These are phyloP conservation scores for Anoura caudifer DNA, from an alignment of 2,113 vertebrate species.

Conservation along the genomic window DNA sequence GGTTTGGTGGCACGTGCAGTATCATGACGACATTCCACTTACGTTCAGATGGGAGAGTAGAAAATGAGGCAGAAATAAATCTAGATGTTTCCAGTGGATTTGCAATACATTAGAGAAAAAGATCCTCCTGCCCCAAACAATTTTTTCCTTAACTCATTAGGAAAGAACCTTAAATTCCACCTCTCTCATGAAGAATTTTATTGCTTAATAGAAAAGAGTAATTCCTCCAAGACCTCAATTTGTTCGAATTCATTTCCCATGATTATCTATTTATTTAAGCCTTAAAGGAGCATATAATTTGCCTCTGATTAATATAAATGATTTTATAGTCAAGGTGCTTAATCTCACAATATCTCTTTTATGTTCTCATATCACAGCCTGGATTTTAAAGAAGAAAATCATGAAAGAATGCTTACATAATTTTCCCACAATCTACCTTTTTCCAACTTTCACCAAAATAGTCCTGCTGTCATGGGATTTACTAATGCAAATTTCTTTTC, in stretches of 20 bases:
- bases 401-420: neutral
- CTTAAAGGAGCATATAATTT: neutral
- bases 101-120: neutral
- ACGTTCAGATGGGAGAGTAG: neutral
- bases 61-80: neutral
- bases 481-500: neutral
- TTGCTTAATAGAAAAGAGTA: conserved; percentile 12
- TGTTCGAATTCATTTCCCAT: conserved; percentile 36
- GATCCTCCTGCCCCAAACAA: neutral
- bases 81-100: neutral
- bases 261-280: conserved; percentile 21
- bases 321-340: neutral
- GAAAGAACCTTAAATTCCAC: conserved; percentile 29
- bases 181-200: conserved; percentile 40
- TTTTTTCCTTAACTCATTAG: neutral
- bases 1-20: neutral
- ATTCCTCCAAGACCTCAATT: neutral
- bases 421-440: neutral
- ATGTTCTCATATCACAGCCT: neutral
- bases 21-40: neutral
- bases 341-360: neutral
- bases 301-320: neutral
- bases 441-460: neutral
- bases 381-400: conserved; percentile 19
- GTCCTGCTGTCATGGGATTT: neutral